phyloP scores from a whole-genome alignment of 2,113 vertebrate genomes.

The Spea bombifrons region DNA sequence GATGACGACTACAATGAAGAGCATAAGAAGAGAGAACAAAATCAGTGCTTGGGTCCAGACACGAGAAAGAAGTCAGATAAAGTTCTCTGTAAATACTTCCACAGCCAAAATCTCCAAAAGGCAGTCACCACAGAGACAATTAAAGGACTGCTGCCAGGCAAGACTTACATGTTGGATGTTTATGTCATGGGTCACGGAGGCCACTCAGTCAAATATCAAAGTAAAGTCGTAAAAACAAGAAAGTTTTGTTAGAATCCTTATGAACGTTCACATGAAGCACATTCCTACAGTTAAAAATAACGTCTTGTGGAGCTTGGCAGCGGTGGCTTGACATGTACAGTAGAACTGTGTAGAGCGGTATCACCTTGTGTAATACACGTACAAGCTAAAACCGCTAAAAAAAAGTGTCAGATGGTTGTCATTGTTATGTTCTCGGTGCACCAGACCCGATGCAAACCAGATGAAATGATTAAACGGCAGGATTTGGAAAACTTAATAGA shows the following conservation, averaged over 20 bases:
- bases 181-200: conserved; percentile 91
- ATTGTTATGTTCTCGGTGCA: conserved; percentile 49
- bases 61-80: conserved; percentile 89
- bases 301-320: conserved; percentile 76
- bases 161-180: conserved; percentile 93
- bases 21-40: conserved; percentile 85
- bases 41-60: conserved; percentile 90
- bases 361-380: conserved; percentile 82
- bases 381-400: conserved; percentile 64
- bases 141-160: conserved; percentile 83
- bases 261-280: conserved; percentile 69
- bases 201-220: conserved; percentile 95
- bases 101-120: conserved; percentile 91
- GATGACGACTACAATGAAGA: conserved; percentile 79
- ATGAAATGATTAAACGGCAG: conserved; percentile 44
- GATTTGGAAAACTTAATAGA: neutral
- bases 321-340: conserved; percentile 63
- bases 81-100: conserved; percentile 97
- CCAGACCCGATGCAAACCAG: conserved; percentile 60
- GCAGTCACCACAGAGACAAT: conserved; percentile 96
- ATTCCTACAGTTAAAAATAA: conserved; percentile 75
- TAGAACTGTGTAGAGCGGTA: conserved; percentile 77
- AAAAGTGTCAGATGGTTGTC: conserved; percentile 45
- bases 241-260: conserved; percentile 83
- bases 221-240: conserved; percentile 96